Evolutionary conservation across 1,140 invertebrate species (phyloP).

Genomic region (Eulimnadia texana): DNA sequence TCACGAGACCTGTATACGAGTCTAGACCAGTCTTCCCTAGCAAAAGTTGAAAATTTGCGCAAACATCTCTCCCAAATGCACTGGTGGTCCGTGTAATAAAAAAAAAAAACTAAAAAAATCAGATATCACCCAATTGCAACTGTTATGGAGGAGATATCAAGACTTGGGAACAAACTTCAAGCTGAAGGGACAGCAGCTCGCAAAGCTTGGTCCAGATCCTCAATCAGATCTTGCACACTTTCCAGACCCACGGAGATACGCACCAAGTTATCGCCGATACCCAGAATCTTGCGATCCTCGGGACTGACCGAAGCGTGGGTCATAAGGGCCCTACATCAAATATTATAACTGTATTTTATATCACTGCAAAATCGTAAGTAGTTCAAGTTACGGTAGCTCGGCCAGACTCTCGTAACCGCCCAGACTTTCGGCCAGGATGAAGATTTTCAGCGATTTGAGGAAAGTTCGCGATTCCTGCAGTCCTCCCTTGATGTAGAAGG

Average conservation of each 20-base stretch:
- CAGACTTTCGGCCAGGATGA: slow-evolving; percentile 85
- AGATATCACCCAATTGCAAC: too few relatives aligned
- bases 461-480: slow-evolving; percentile 61
- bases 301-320: slow-evolving; percentile 26
- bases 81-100: too few relatives aligned
- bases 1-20: too few relatives aligned
- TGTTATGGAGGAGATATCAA: too few relatives aligned
- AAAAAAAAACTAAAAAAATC: too few relatives aligned
- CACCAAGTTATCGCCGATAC: slow-evolving; percentile 41
- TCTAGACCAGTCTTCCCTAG: too few relatives aligned
- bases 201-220: slow-evolving; percentile 39
- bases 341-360: neutral
- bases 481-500: slow-evolving; percentile 73
- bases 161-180: neutral
- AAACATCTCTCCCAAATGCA: too few relatives aligned
- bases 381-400: slow-evolving; percentile 57
- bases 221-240: slow-evolving; percentile 37
- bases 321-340: slow-evolving; percentile 23
- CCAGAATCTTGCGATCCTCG: slow-evolving; percentile 34
- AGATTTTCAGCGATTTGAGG: slow-evolving; percentile 58
- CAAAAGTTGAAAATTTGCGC: too few relatives aligned
- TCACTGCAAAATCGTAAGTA: neutral
- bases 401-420: slow-evolving; percentile 90
- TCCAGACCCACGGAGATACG: slow-evolving; percentile 44
- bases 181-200: slow-evolving; percentile 12